phyloP scores from a whole-genome alignment of 2,888 invertebrate genomes.

The Sesia bembeciformis region DNA sequence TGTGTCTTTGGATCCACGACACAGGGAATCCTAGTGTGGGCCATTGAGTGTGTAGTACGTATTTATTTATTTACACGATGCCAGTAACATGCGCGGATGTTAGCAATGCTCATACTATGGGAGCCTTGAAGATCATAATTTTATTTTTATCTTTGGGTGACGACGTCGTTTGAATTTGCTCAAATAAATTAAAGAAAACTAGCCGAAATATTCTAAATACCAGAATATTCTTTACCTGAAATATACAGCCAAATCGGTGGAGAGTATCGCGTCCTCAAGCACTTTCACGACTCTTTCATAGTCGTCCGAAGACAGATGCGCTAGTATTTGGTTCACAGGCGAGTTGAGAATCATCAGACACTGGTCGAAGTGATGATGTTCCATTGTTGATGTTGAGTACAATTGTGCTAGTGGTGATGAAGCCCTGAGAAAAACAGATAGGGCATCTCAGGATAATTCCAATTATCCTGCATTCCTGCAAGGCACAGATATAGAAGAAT shows the following conservation, averaged over 20 bases:
- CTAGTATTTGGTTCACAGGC: conserved; percentile 93
- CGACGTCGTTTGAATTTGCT: no score
- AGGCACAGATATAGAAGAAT: no score
- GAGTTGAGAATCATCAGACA: conserved; percentile 97
- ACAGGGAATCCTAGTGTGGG: no score
- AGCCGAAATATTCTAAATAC: no score
- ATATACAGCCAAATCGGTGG: conserved; percentile 95
- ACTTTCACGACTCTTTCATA: conserved; percentile 93
- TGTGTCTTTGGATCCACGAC: no score
- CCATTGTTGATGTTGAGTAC: conserved; percentile 96
- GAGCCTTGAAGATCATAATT: no score
- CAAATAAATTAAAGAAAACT: no score
- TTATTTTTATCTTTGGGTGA: no score
- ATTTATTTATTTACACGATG: no score
- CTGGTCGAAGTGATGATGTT: conserved; percentile 98
- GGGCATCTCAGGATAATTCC: not conserved
- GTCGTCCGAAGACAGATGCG: conserved; percentile 91
- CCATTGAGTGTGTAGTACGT: no score
- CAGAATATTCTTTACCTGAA: conserved; percentile 76
- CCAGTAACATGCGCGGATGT: no score
- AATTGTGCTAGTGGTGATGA: conserved; percentile 92
- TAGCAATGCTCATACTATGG: no score
- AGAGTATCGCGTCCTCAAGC: conserved; percentile 93
- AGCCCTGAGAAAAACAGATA: conserved; percentile 75
- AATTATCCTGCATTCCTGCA: not conserved